phyloP scores from a whole-genome alignment of 1,140 invertebrate species.

The Trachymyrmex septentrionalis region DNA sequence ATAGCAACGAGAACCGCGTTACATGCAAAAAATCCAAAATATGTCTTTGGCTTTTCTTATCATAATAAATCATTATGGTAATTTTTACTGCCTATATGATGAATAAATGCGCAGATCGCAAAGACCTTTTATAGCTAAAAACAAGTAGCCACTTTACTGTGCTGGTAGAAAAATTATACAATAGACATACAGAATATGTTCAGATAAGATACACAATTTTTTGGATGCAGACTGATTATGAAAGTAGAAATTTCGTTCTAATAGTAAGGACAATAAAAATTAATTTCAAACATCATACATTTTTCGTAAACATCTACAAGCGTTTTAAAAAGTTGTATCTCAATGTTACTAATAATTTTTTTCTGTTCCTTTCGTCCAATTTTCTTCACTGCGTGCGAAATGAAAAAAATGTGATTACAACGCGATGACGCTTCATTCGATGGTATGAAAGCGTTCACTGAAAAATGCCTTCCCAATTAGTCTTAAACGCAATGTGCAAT shows the following conservation, averaged over 20 bases:
- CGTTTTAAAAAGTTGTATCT: neutral
- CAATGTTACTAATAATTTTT: neutral
- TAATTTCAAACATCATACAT: neutral
- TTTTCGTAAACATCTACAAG: neutral
- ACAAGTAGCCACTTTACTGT: neutral
- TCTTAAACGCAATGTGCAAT: slow-evolving; percentile 35
- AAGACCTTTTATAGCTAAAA: neutral
- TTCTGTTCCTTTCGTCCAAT: neutral
- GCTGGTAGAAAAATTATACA: neutral
- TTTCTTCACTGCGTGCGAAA: neutral
- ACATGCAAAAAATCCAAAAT: slow-evolving; percentile 9
- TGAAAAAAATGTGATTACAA: slow-evolving; percentile 5
- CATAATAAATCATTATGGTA: slow-evolving; percentile 21
- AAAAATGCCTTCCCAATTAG: slow-evolving; percentile 29
- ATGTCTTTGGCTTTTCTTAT: slow-evolving; percentile 47
- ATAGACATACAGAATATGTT: neutral
- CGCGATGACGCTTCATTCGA: neutral
- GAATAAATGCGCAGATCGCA: neutral
- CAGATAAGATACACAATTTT: neutral
- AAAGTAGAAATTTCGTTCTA: neutral
- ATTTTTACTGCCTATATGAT: slow-evolving; percentile 29
- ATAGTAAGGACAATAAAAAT: neutral
- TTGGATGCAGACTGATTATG: neutral
- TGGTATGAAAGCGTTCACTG: neutral
- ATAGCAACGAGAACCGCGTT: neutral